Base-by-base conservation (phyloP, 2,888 invertebrate genomes). In the Eumacrocentrus americanus region DNA sequence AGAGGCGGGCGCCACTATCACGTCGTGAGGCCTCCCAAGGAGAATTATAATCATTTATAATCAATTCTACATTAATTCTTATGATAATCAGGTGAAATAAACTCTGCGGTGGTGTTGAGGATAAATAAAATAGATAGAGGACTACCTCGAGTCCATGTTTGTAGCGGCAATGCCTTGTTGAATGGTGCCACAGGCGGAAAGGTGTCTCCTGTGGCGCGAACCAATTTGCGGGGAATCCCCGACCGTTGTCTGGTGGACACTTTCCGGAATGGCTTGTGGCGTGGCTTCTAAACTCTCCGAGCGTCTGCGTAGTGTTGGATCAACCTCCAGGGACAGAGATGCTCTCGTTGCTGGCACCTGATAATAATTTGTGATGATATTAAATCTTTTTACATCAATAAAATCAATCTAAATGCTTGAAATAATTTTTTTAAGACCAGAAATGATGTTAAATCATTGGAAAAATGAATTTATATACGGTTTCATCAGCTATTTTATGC, bases 221-320 rank as follows among this genome's bases (percentile, higher is more conserved):
- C 72, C 69, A 56, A 75, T 69, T 71, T 78, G 76, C n/a, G 78
- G 74, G 9, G 35, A 46, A 29, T 60, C 60, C 58, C 82, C 82
- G 37, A 81, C 80, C 29, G 78, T 78, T 11, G 81, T 74, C 70
- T 77, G 81, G 62, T 83, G 84, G 47, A 81, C 75, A 67, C 66
- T 75, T 62, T 78, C 78, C 29, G 73, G 70, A 12, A 70, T 82
- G 76, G 84, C 83, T 58, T 77, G 79, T 80, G 86, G 84, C 18
- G 86, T 85, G 70, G 83, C 84, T 69, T 87, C 87, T 35, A 87
- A 82, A 76, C 85, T 87, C 69, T 87, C 87, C 68, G 87, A 87
- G 66, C 86, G 73, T 62, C 80, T 73, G 52, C 79, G 77, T 34
- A 79, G 64, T 20, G 75, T 74, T 11, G 84, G 81, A 71, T 86